These are phyloP conservation scores for Pollenia angustigena DNA, from an alignment of 2,888 invertebrate genomes.

Conservation along the genomic window DNA sequence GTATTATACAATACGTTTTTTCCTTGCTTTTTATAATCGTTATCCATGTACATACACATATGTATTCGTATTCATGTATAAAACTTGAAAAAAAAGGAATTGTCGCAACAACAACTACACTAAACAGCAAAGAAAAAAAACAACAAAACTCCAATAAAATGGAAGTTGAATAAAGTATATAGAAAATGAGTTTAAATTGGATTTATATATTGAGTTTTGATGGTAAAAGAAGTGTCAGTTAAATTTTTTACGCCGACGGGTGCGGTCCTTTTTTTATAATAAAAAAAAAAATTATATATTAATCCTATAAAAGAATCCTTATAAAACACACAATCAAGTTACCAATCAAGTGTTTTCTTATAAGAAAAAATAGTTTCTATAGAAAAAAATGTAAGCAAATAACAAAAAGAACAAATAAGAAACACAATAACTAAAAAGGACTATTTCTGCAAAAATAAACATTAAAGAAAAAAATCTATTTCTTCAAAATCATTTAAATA, in stretches of 20 bases:
- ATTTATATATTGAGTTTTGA: constrained; percentile 51
- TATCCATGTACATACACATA: background rate
- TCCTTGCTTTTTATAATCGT: constrained; percentile 5
- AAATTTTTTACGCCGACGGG: constrained; percentile 77
- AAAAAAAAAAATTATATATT: background rate
- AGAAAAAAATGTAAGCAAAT: background rate
- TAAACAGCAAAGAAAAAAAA: background rate
- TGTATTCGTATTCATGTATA: background rate
- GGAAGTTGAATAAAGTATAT: background rate
- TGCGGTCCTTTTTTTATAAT: constrained; percentile 75
- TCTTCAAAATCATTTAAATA: too few relatives aligned
- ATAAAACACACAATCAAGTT: background rate
- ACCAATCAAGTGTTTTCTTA: constrained; percentile 13
- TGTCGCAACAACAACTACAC: constrained; percentile 24
- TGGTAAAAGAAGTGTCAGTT: constrained; percentile 73
- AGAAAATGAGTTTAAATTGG: constrained; percentile 51
- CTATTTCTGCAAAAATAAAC: background rate
- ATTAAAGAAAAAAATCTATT: too few relatives aligned
- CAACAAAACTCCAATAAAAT: background rate
- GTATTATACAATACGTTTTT: background rate
- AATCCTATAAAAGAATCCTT: background rate
- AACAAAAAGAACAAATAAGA: background rate
- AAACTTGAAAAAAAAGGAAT: background rate
- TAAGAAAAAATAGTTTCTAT: background rate
- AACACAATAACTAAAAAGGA: background rate